Conservation (phyloP, 2,888 invertebrate species). For the Acronicta aceris region DNA sequence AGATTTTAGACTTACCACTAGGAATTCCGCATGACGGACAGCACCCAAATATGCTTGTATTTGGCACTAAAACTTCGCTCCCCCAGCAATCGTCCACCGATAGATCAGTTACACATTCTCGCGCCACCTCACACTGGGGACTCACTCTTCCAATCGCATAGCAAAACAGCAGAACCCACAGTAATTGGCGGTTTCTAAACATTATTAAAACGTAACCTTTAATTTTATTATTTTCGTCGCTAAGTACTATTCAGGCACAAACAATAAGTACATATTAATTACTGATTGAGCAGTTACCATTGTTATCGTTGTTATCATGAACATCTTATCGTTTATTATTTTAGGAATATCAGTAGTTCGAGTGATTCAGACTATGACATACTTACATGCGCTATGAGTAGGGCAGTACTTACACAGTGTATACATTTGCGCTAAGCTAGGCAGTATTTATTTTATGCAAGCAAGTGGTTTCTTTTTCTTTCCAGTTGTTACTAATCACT, state of each 20-base stretch:
- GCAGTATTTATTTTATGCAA: constrained; percentile 8
- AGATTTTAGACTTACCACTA: constrained; percentile 23
- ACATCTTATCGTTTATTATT: constrained; percentile 69
- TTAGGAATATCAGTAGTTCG: constrained; percentile 48
- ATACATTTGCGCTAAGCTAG: constrained; percentile 12
- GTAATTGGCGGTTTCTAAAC: constrained; percentile 35
- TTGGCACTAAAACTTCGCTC: constrained; percentile 66
- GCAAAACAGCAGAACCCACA: constrained; percentile 49
- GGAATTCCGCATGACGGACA: constrained; percentile 80
- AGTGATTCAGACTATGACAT: constrained; percentile 46
- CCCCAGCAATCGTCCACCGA: constrained; percentile 66
- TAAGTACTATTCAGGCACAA: constrained; percentile 45
- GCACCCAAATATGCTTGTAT: constrained; percentile 73
- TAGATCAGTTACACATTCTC: constrained; percentile 78
- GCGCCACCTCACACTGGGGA: constrained; percentile 72
- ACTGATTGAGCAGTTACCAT: constrained; percentile 59
- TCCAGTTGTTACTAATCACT: neutral
- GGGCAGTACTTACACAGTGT: constrained; percentile 12
- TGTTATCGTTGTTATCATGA: constrained; percentile 65
- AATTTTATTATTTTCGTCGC: constrained; percentile 34
- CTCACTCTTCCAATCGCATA: constrained; percentile 48
- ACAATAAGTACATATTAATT: constrained; percentile 65
- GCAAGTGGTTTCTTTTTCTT: constrained; percentile 1
- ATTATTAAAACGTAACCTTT: constrained; percentile 27
- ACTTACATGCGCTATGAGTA: constrained; percentile 27